These are phyloP conservation scores for Takifugu ocellatus DNA, from an alignment of 2,797 vertebrate species.

Conservation along the genomic window DNA sequence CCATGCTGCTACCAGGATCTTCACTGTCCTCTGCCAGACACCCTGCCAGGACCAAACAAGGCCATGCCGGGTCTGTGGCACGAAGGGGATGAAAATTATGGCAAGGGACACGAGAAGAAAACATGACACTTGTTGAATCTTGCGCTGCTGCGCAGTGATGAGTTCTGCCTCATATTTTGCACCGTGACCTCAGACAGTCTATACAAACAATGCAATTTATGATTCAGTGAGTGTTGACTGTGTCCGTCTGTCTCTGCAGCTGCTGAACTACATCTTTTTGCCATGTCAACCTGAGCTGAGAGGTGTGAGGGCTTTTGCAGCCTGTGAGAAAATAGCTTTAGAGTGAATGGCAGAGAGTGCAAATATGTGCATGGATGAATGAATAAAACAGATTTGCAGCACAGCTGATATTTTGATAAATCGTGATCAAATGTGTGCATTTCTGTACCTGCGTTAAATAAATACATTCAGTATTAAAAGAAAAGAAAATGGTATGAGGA, in stretches of 20 bases:
- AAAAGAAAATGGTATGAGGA: conserved; percentile 1
- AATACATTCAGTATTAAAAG: conserved; percentile 10
- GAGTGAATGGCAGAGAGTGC: conserved; percentile 15
- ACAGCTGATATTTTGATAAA: neutral
- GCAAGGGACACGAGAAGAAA: conserved; percentile 30
- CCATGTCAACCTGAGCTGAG: conserved; percentile 62
- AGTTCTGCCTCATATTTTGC: conserved; percentile 4
- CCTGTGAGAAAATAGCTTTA: conserved; percentile 38
- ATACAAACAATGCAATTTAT: neutral
- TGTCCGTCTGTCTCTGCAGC: conserved; percentile 45
- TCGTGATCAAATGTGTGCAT: neutral
- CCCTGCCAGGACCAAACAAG: conserved; percentile 76
- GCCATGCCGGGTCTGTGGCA: conserved; percentile 51
- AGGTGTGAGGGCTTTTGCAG: conserved; percentile 59
- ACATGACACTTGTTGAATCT: conserved; percentile 22
- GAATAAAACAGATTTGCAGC: conserved; percentile 4
- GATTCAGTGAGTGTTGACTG: conserved; percentile 29
- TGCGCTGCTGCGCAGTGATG: conserved; percentile 8
- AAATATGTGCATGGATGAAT: conserved; percentile 10
- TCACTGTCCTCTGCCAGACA: conserved; percentile 61
- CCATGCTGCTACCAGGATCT: conserved; percentile 53
- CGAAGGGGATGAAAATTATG: conserved; percentile 36
- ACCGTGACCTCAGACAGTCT: neutral
- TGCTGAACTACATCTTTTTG: conserved; percentile 60
- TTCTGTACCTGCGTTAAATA: conserved; percentile 7